phyloP scores from a whole-genome alignment of 2,113 vertebrate genomes.

The Corydoras sp. region DNA sequence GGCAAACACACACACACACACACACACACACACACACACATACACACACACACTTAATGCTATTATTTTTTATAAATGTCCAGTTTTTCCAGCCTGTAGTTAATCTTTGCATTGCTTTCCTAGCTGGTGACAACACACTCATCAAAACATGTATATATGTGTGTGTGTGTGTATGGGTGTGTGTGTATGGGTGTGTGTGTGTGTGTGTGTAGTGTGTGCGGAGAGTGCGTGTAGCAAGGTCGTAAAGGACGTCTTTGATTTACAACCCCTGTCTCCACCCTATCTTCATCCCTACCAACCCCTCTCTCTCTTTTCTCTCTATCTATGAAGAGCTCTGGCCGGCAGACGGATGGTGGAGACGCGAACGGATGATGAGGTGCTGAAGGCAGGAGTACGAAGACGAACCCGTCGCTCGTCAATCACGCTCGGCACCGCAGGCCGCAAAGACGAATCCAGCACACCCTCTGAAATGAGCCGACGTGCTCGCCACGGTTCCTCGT shows the following conservation, averaged over 20 bases:
- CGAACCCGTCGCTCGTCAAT: slow-evolving; percentile 35
- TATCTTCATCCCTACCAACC: slow-evolving; percentile 16
- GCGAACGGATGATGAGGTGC: slow-evolving; percentile 32
- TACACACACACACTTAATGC: not conserved
- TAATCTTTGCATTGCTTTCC: slow-evolving; percentile 18
- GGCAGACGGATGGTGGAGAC: slow-evolving; percentile 17
- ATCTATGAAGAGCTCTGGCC: slow-evolving; percentile 28
- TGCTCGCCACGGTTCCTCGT: not conserved
- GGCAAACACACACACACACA: slow-evolving; percentile 13
- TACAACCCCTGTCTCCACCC: slow-evolving; percentile 36
- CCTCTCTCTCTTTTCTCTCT: slow-evolving; percentile 16
- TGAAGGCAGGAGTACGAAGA: slow-evolving; percentile 37
- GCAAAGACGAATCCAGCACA: not conserved
- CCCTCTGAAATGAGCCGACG: not conserved
- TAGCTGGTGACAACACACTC: slow-evolving; percentile 21
- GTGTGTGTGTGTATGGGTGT: slow-evolving; percentile 21
- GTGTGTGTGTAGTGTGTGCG: not conserved
- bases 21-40: slow-evolving; percentile 18
- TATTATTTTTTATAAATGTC: slow-evolving; percentile 16
- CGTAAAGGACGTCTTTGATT: slow-evolving; percentile 39
- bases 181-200: not conserved
- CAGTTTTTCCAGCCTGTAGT: slow-evolving; percentile 14
- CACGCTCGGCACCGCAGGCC: not conserved
- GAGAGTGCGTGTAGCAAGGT: slow-evolving; percentile 27
- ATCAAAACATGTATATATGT: slow-evolving; percentile 3